phyloP scores from a whole-genome alignment of 2,797 vertebrate species.

The Linurgus olivaceus region DNA sequence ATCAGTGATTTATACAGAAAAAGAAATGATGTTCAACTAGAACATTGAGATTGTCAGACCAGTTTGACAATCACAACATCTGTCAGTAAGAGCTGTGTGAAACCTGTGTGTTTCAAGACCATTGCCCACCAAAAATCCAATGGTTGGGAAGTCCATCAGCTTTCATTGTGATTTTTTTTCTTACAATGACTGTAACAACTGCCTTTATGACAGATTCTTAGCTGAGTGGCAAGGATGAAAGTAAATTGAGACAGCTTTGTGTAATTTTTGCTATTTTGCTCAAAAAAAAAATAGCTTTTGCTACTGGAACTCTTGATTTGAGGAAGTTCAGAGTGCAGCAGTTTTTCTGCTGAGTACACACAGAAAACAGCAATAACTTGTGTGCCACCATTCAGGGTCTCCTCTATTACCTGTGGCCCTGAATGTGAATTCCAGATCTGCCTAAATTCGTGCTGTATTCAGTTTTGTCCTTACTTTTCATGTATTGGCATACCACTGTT shows the following conservation, averaged over 20 bases:
- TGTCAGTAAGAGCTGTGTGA: background rate
- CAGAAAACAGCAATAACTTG: background rate
- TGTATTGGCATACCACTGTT: background rate
- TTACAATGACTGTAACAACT: background rate
- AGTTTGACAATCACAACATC: background rate
- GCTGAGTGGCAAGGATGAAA: background rate
- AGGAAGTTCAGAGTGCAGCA: background rate
- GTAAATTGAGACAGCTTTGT: background rate
- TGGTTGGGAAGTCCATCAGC: background rate
- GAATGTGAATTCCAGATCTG: background rate
- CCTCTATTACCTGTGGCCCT: background rate
- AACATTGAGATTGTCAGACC: background rate
- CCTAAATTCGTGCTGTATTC: fast-evolving
- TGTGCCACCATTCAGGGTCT: background rate
- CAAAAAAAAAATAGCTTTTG: background rate
- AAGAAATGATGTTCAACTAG: background rate
- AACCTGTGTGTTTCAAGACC: background rate
- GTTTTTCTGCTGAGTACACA: background rate
- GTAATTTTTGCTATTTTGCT: background rate
- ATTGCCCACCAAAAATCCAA: background rate
- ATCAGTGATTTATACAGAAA: background rate
- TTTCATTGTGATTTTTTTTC: background rate
- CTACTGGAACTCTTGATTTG: background rate
- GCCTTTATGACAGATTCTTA: background rate
- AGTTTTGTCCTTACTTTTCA: background rate